Percentiles rank a stretch among this genome's conserved stretches.
Evolutionary conservation across 2,797 vertebrate genomes (phyloP).

Genomic region (Stomatorhinus walkeri): DNA sequence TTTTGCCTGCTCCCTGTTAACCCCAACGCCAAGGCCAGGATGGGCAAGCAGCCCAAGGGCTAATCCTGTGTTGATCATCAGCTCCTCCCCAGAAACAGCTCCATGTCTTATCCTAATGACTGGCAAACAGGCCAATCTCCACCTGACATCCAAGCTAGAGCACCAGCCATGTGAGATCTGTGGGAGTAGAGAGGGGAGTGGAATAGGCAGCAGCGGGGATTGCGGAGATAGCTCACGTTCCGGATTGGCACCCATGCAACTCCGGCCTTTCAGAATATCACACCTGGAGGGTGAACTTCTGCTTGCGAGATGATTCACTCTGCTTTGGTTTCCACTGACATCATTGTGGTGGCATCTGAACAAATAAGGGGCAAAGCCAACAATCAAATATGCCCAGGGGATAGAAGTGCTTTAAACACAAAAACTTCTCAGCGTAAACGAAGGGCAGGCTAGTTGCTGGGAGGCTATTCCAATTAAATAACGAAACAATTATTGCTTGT

Average conservation of each 20-base stretch:
- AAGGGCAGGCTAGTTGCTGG: background rate
- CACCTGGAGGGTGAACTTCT: background rate
- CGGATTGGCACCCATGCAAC: background rate
- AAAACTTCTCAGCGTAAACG: background rate
- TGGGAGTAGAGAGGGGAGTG: conserved; percentile 16
- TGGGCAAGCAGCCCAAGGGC: conserved; percentile 44
- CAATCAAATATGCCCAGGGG: background rate
- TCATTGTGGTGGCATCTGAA: conserved; percentile 11
- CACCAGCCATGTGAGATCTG: conserved; percentile 45
- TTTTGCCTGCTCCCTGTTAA: background rate
- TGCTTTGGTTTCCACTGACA: conserved; percentile 14
- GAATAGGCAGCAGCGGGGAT: background rate
- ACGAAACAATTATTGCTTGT: background rate
- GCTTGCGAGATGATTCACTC: background rate
- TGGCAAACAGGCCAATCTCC: background rate
- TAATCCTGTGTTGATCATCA: conserved; percentile 65
- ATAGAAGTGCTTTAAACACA: background rate
- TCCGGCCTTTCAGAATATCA: background rate
- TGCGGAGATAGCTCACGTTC: background rate
- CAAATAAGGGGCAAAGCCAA: background rate
- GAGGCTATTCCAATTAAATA: background rate
- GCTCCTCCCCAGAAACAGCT: background rate
- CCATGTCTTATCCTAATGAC: conserved; percentile 36
- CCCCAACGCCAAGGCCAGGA: background rate
- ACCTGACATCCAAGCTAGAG: background rate